Percentiles rank a stretch among this genome's conserved stretches.
Conservation (phyloP, 64 coral and sea anemone genomes). For the Porites lutea region DNA sequence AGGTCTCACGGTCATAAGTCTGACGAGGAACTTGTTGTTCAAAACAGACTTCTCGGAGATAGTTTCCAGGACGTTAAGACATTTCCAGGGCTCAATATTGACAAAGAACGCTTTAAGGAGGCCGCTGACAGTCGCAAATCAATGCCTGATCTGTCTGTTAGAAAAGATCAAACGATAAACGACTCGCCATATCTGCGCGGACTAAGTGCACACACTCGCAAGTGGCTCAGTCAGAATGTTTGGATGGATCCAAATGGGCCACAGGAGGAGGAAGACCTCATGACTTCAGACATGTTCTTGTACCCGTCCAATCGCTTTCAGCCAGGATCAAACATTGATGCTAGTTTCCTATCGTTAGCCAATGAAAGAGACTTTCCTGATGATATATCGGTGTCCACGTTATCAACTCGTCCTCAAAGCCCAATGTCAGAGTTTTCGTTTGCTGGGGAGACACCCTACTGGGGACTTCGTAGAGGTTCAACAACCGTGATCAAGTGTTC, state of each 20-base stretch:
- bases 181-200: constrained; percentile 63
- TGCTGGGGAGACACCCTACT: constrained; percentile 76
- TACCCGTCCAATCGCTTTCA: constrained; percentile 86
- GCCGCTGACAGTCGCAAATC: constrained; percentile 59
- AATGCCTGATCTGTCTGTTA: constrained; percentile 83
- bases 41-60: not conserved
- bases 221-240: constrained; percentile 89
- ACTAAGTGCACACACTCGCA: constrained; percentile 78
- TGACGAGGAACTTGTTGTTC: not conserved
- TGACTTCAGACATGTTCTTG: constrained; percentile 87
- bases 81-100: constrained; percentile 19
- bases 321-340: constrained; percentile 57
- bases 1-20: constrained; percentile 3
- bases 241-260: constrained; percentile 71
- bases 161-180: not conserved
- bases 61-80: constrained; percentile 35
- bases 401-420: constrained; percentile 79
- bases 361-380: constrained; percentile 70
- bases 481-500: constrained; percentile 76
- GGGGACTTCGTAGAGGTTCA: constrained; percentile 46
- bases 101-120: constrained; percentile 49
- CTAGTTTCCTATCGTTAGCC: constrained; percentile 60
- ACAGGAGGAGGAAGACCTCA: constrained; percentile 65
- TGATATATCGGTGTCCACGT: constrained; percentile 79
- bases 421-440: constrained; percentile 97